These are phyloP conservation scores for Pipistrellus pygmaeus DNA, from an alignment of 2,797 vertebrate species.

Conservation along the genomic window DNA sequence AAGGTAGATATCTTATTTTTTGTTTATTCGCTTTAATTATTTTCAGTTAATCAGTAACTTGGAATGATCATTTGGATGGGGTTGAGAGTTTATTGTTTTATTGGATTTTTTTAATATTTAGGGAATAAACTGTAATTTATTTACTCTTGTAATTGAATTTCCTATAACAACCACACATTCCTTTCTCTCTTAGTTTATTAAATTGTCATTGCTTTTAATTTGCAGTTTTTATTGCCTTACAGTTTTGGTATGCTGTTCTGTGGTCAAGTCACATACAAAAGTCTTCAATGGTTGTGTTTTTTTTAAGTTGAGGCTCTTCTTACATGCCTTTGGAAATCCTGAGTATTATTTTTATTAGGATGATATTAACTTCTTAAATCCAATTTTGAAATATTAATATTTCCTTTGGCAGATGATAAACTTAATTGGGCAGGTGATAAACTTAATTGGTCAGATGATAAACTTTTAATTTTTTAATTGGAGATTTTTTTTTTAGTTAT, in stretches of 20 bases:
- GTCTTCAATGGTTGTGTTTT: not conserved
- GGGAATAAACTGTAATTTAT: conserved; percentile 35
- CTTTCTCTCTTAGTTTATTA: conserved; percentile 27
- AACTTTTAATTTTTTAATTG: conserved; percentile 29
- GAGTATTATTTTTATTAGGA: conserved; percentile 16
- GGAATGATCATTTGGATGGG: not conserved
- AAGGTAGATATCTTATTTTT: not conserved
- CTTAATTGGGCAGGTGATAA: not conserved
- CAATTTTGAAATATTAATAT: conserved; percentile 15
- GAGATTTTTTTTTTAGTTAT: not conserved
- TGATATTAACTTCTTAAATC: not conserved
- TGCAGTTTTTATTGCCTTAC: conserved; percentile 9
- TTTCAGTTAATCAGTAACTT: conserved; percentile 21
- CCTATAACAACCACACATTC: not conserved
- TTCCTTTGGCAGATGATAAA: conserved; percentile 9
- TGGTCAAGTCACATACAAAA: not conserved
- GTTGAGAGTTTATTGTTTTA: not conserved
- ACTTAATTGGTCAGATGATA: not conserved
- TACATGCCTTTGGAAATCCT: conserved; percentile 14
- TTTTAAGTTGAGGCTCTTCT: not conserved
- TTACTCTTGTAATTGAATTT: conserved; percentile 36
- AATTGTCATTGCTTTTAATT: conserved; percentile 6
- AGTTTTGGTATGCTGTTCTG: not conserved
- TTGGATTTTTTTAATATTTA: conserved; percentile 34
- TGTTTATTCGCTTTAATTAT: conserved; percentile 46